Percentiles rank a stretch among this genome's conserved stretches.
These are phyloP conservation scores for Phymorhynchus buccinoides DNA, from an alignment of 1,140 invertebrate species.

Conservation along the genomic window DNA sequence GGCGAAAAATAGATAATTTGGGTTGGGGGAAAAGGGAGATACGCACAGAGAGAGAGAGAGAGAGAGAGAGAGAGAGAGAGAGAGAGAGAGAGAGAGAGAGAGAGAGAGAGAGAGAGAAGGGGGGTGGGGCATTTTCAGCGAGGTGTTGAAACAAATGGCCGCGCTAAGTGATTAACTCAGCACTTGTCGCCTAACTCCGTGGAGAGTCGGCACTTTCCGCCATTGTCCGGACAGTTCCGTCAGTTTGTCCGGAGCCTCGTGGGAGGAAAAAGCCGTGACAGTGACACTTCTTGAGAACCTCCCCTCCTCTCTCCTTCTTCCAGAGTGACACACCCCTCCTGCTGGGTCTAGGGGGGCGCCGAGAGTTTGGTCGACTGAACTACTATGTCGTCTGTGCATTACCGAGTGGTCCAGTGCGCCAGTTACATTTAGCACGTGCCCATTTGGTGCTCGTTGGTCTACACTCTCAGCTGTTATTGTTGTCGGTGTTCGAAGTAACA, in stretches of 20 bases:
- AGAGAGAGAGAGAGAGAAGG: background rate
- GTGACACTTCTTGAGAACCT: too few relatives aligned
- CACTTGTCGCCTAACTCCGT: slow-evolving; percentile 40
- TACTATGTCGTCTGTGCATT: background rate
- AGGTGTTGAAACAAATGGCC: slow-evolving; percentile 39
- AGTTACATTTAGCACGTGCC: too few relatives aligned
- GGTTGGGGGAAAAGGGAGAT: background rate
- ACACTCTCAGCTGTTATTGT: too few relatives aligned
- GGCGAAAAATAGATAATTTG: background rate
- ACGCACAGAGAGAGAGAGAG: background rate
- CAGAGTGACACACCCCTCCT: slow-evolving; percentile 6
- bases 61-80: background rate
- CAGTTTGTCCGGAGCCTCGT: slow-evolving; percentile 1
- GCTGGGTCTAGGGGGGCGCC: background rate
- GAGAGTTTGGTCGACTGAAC: slow-evolving; percentile 21
- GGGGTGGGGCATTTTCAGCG: too few relatives aligned
- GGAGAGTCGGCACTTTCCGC: slow-evolving; percentile 40
- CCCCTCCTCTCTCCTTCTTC: background rate
- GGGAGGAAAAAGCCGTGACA: slow-evolving; percentile 16
- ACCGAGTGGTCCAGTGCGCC: background rate
- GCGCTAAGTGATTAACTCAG: slow-evolving; percentile 41
- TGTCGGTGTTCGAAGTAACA: too few relatives aligned
- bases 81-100: background rate
- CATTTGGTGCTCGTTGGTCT: too few relatives aligned
- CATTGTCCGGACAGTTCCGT: slow-evolving; percentile 21